Evolutionary conservation across 2,888 invertebrate genomes (phyloP), one percentile per base, ranked within the genome.

Genomic region (Zaprionus lineosus): DNA sequence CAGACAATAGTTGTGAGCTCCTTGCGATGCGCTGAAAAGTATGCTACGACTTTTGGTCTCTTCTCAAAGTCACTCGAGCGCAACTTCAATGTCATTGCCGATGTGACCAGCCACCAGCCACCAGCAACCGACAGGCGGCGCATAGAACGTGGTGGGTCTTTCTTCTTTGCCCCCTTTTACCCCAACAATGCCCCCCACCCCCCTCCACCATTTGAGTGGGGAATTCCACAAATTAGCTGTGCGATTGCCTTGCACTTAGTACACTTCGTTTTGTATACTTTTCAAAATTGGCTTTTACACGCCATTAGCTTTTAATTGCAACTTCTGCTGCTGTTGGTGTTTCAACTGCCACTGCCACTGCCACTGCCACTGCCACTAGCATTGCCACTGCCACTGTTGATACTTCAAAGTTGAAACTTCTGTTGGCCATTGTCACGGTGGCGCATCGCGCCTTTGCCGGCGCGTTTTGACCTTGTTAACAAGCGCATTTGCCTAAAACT

Each of bases 271-370:
- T 79, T 83, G 65, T 76, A 59, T 82, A 84, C 79, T 77, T 81
- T 77, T 70, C 71, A 66, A 84, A 84, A 81, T 84, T 84, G 82
- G 64, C 78, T 84, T 84, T 86, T 71, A 86, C 84, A 84, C 79
- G 71, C 84, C 84, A 84, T 84, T 86, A 86, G 79, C 77, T 75
- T 86, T 84, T 84, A 86, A 86, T 84, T 86, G 86, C 77, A 52
- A 55, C 39, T 47, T 41, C 43, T 12, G 36, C 11, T 18, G 44
- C 57, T 19, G 39, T n/a, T 39, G 43, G 11, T 11, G 48, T 7
- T 7, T 3, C 21, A 11, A 12, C 31, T 31, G 31, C 31, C 11
- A 12, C 11, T 4, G n/a, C 29, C 8, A 2, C 34, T 19, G 16
- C 19, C 7, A 9, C 19, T 19, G 21, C 16, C 34, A 31, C 8